These are phyloP conservation scores for Theropithecus gelada DNA, from an alignment of 2,113 vertebrate species.

Conservation along the genomic window DNA sequence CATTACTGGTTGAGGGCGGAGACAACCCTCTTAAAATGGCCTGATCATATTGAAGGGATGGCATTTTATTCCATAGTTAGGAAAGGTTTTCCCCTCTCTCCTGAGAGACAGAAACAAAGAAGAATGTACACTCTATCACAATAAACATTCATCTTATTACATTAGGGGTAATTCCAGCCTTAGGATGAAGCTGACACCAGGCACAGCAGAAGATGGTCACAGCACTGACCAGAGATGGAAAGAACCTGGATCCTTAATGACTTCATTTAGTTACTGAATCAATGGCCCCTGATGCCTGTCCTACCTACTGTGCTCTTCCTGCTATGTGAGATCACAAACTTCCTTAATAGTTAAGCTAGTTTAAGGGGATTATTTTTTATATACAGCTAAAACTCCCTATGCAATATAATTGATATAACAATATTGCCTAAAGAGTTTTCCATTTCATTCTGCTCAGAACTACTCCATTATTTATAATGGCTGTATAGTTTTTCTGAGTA, in stretches of 20 bases:
- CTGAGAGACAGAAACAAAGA: not conserved
- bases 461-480: conserved; percentile 10
- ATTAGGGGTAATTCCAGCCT: not conserved
- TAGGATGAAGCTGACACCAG: not conserved
- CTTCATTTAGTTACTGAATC: not conserved
- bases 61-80: not conserved
- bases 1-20: not conserved
- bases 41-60: not conserved
- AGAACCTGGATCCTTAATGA: not conserved
- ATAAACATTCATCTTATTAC: not conserved
- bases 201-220: not conserved
- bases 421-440: not conserved
- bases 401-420: not conserved
- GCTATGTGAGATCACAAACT: not conserved
- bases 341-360: not conserved
- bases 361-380: not conserved
- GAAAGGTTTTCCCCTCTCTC: not conserved
- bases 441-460: not conserved
- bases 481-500: not conserved
- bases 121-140: not conserved
- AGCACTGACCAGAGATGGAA: not conserved
- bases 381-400: not conserved
- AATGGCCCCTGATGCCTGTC: not conserved
- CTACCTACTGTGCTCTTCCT: not conserved
- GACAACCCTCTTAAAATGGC: not conserved